Conservation (phyloP, 2,113 vertebrate genomes). For the Varanus komodoensis region DNA sequence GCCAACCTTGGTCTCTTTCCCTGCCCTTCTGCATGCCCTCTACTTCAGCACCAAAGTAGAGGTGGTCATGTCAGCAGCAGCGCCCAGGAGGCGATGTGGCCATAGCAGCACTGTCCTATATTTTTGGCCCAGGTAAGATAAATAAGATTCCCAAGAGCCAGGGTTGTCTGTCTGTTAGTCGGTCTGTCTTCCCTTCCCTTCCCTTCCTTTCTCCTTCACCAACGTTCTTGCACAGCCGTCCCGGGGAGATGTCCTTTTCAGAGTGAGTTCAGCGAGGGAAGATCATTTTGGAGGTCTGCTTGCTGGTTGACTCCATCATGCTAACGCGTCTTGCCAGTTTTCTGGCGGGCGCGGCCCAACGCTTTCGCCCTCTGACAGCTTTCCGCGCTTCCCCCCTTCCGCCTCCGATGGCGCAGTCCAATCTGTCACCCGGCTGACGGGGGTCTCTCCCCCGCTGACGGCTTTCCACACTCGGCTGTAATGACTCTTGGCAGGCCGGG, state of each 20-base stretch:
- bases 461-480: slow-evolving; percentile 96
- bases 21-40: background rate
- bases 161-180: background rate
- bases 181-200: too few relatives aligned
- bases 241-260: slow-evolving; percentile 62
- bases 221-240: slow-evolving; percentile 16
- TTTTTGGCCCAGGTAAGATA: background rate
- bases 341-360: slow-evolving; percentile 93
- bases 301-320: slow-evolving; percentile 81
- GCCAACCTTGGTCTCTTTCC: background rate
- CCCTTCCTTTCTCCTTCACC: slow-evolving; percentile 55
- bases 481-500: slow-evolving; percentile 97
- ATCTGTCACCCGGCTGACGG: slow-evolving; percentile 96
- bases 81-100: too few relatives aligned
- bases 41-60: background rate
- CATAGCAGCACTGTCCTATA: background rate
- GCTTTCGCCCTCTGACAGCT: slow-evolving; percentile 85
- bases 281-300: slow-evolving; percentile 79
- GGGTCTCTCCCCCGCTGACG: slow-evolving; percentile 94
- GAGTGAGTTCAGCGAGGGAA: slow-evolving; percentile 72
- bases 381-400: slow-evolving; percentile 87
- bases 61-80: background rate
- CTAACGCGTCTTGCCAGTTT: slow-evolving; percentile 91
- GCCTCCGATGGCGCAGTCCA: slow-evolving; percentile 93
- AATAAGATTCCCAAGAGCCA: background rate